These are phyloP conservation scores for Hapalemur alaotrensis DNA, from an alignment of 2,797 vertebrate genomes.

Conservation along the genomic window DNA sequence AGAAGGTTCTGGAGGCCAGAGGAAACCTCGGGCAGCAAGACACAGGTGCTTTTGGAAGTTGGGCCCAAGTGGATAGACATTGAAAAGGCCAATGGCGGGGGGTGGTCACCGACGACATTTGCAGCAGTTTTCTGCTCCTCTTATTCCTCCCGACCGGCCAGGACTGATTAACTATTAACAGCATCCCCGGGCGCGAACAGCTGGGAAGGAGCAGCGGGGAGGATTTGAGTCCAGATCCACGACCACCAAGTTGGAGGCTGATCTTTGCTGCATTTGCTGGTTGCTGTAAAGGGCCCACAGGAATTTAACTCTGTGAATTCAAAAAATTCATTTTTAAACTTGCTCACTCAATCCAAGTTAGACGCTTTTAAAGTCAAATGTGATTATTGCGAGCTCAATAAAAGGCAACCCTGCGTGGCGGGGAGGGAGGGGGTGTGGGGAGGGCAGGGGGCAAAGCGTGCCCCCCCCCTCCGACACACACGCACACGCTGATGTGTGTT, in stretches of 20 bases:
- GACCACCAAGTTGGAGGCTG: neutral
- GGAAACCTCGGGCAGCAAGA: neutral
- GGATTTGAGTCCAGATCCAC: neutral
- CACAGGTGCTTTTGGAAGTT: too few relatives aligned
- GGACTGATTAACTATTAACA: too few relatives aligned
- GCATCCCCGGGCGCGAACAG: fast-evolving
- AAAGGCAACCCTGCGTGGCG: neutral
- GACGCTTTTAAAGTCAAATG: conserved; percentile 49
- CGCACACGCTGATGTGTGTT: neutral
- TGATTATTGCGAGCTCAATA: conserved; percentile 23
- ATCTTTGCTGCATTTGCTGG: neutral
- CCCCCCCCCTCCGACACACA: neutral
- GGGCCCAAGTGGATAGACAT: neutral
- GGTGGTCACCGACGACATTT: fast-evolving
- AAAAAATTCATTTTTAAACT: neutral
- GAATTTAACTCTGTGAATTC: neutral
- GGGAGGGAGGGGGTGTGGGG: neutral
- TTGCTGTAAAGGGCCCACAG: neutral
- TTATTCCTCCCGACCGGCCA: neutral
- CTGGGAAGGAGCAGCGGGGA: neutral
- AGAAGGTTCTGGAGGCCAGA: neutral
- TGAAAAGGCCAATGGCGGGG: neutral
- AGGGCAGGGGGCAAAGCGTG: neutral
- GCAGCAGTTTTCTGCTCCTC: fast-evolving
- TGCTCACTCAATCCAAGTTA: neutral